Percentiles rank a stretch among this genome's conserved stretches.
These are phyloP conservation scores for Dusona sp. DNA, from an alignment of 2,888 invertebrate species.

Conservation along the genomic window DNA sequence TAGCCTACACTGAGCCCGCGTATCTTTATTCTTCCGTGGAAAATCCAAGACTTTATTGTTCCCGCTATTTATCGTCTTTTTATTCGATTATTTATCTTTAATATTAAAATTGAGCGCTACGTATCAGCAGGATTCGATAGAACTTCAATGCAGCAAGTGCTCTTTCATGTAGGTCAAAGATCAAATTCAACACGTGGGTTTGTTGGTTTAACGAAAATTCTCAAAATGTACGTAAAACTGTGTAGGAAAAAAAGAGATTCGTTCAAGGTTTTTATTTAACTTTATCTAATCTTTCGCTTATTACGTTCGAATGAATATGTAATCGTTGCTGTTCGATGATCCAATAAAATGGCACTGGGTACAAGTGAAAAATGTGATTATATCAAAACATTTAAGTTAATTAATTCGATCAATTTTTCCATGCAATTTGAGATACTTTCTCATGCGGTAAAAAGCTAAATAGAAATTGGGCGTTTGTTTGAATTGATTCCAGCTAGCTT, in stretches of 20 bases:
- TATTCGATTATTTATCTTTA: background rate
- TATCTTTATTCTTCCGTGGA: conserved; percentile 24
- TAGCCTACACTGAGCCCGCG: conserved; percentile 27
- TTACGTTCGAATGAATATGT: background rate
- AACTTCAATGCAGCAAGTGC: background rate
- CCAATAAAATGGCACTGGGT: background rate
- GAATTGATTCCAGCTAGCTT: background rate
- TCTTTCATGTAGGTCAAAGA: background rate
- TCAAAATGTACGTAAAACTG: background rate
- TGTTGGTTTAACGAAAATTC: background rate
- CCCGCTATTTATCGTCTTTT: background rate
- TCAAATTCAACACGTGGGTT: background rate
- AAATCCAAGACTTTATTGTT: conserved; percentile 23
- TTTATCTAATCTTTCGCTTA: background rate
- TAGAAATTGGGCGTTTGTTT: background rate
- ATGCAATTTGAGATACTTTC: background rate
- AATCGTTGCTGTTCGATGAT: background rate
- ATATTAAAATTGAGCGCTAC: background rate
- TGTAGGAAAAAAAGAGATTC: background rate
- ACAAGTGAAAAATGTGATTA: background rate
- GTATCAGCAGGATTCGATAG: background rate
- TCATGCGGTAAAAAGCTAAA: background rate
- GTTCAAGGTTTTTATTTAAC: background rate
- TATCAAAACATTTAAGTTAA: background rate
- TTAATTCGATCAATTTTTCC: background rate